Base-by-base conservation (phyloP, 1,140 invertebrate species). In the Magallana angulata region DNA sequence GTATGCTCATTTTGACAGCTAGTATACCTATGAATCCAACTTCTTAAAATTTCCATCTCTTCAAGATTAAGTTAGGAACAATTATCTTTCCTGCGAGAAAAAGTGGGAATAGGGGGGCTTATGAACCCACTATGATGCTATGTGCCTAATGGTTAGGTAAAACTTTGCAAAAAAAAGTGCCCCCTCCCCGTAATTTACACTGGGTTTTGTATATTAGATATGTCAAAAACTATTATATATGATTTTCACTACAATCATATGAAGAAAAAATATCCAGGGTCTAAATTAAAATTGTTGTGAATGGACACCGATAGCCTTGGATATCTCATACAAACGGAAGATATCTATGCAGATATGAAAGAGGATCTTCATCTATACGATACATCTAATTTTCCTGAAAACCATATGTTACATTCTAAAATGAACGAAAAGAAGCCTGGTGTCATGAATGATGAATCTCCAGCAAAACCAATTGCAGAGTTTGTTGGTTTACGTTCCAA, bases 171-270 rank as follows among this genome's bases (percentile, higher is more conserved):
- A 0, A 24, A 24, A 24, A 24, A 24, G 24, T 24, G 24, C 24
- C 24, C 24, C 24, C 24, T 0, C 24, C 24, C 24, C 24, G n/a
- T n/a, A 14, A 84, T 87, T 76, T 87, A 87, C 59, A 64, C 56
- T 30, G 82, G 86, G 3, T 81, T 83, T 64, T 56, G 48, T 60
- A 84, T 84, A 68, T 60, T 87, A 18, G 86, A 87, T 57, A 60
- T 87, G 57, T 76, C 86, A 58, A 87, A 87, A 84, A 84, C 64
- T 36, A 48, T 84, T 4, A 84, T 87, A 62, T 87, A 84, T 60
- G 62, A 81, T 76, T 87, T 87, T 18, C 82, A 87, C 60, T 87
- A 87, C 64, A 59, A 59, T 14, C 24, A 58, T 11, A 76, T 87
- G 82, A 84, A 84, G 36, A 9, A 18, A n/a, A 82, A n/a, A 30